Conservation (phyloP, 37 sponge, comb jelly and placozoan species). For the Bolinopsis microptera region DNA sequence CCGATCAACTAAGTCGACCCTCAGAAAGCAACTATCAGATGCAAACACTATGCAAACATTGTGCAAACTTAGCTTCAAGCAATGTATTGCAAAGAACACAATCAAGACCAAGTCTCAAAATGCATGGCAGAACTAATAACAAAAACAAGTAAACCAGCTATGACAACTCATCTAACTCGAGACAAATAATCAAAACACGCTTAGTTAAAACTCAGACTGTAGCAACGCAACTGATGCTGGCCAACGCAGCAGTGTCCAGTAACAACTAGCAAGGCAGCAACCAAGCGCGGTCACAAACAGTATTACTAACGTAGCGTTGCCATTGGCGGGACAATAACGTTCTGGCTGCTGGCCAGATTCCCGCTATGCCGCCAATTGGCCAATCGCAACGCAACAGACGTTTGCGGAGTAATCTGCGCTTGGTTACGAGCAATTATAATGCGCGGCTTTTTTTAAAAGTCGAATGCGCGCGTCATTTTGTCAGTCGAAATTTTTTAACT, state of each 20-base stretch:
- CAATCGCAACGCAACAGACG: slow-evolving; percentile 40
- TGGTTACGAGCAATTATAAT: neutral
- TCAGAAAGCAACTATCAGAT: too few relatives aligned
- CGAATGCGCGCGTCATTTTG: neutral
- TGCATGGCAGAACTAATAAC: too few relatives aligned
- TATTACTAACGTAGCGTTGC: slow-evolving; percentile 10
- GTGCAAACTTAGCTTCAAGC: too few relatives aligned
- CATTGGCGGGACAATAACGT: slow-evolving; percentile 60
- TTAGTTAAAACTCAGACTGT: too few relatives aligned
- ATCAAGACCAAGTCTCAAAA: too few relatives aligned
- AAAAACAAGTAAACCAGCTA: too few relatives aligned
- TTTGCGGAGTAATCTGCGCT: neutral
- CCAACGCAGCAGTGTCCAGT: neutral
- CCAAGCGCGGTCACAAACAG: neutral
- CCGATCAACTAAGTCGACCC: too few relatives aligned
- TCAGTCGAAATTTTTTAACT: too few relatives aligned
- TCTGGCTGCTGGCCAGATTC: slow-evolving; percentile 17
- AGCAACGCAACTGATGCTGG: neutral
- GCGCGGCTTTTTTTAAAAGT: neutral
- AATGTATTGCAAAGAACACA: too few relatives aligned
- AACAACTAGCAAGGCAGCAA: neutral
- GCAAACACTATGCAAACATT: too few relatives aligned
- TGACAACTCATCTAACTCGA: too few relatives aligned
- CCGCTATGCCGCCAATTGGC: slow-evolving; percentile 49
- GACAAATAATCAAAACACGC: too few relatives aligned